These are phyloP conservation scores for Trematocara nigrifrons DNA, from an alignment of 2,113 vertebrate genomes.

Conservation along the genomic window DNA sequence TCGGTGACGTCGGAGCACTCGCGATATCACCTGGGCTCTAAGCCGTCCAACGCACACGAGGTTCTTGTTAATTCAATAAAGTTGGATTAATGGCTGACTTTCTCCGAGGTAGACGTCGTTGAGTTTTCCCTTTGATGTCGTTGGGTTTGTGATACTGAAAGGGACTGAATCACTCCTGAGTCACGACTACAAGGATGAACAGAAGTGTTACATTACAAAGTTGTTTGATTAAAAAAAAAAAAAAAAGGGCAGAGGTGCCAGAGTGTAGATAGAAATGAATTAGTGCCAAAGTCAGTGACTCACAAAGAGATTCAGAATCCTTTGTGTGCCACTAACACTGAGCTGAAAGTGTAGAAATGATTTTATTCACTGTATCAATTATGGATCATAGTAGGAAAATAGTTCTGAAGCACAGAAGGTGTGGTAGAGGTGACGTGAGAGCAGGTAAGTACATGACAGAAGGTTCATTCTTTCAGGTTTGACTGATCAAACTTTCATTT, in stretches of 20 bases:
- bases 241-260: background rate
- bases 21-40: fast-evolving
- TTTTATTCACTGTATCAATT: background rate
- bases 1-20: fast-evolving
- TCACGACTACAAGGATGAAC: background rate
- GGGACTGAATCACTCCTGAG: background rate
- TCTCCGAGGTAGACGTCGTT: background rate
- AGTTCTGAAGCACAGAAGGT: background rate
- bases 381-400: background rate
- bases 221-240: background rate
- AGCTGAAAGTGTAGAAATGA: background rate
- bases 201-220: background rate
- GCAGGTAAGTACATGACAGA: background rate
- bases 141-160: background rate
- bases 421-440: background rate
- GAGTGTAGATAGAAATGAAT: background rate
- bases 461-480: background rate
- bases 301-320: background rate
- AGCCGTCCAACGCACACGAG: fast-evolving
- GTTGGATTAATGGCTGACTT: background rate
- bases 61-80: fast-evolving
- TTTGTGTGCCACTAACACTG: fast-evolving
- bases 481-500: background rate
- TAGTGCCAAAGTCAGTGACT: background rate
- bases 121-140: background rate